A percentile compares a stretch with the other conserved stretches of the same genome.
Conservation (phyloP, 2,888 invertebrate species). For the Drosophila parthenogenetica region DNA sequence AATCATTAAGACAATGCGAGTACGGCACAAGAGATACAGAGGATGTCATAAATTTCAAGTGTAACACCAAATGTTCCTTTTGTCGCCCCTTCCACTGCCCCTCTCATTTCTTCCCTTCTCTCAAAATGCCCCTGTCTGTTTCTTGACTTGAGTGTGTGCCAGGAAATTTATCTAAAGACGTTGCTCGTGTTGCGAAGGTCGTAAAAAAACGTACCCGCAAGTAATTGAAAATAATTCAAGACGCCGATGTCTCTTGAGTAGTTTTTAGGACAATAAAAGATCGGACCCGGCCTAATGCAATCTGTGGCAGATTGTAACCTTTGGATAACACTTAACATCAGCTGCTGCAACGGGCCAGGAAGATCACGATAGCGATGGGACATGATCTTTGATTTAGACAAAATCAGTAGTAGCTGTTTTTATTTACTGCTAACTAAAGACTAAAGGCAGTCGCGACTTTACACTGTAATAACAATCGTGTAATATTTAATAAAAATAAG, state of each 20-base stretch:
- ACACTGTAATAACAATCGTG: too few relatives aligned
- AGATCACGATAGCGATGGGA: slow-evolving; percentile 10
- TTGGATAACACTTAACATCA: slow-evolving; percentile 50
- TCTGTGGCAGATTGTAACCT: slow-evolving; percentile 38
- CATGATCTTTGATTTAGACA: background rate
- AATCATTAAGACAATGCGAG: slow-evolving; percentile 73
- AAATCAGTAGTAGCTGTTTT: too few relatives aligned
- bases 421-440: too few relatives aligned
- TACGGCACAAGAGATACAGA: slow-evolving; percentile 47
- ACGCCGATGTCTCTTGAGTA: slow-evolving; percentile 45
- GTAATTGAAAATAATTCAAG: slow-evolving; percentile 77
- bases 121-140: background rate
- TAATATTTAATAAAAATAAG: too few relatives aligned
- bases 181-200: slow-evolving; percentile 50
- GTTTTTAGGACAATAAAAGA: slow-evolving; percentile 49
- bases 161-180: slow-evolving; percentile 32
- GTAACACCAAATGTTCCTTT: slow-evolving; percentile 72
- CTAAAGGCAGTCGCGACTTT: too few relatives aligned
- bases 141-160: slow-evolving; percentile 18
- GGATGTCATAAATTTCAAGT: slow-evolving; percentile 82
- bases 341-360: slow-evolving; percentile 40
- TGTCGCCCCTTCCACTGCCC: slow-evolving; percentile 1
- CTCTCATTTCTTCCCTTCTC: background rate
- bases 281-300: slow-evolving; percentile 33
- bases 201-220: slow-evolving; percentile 67